These are phyloP conservation scores for Callocephalon fimbriatum DNA, from an alignment of 2,113 vertebrate species.

Conservation along the genomic window DNA sequence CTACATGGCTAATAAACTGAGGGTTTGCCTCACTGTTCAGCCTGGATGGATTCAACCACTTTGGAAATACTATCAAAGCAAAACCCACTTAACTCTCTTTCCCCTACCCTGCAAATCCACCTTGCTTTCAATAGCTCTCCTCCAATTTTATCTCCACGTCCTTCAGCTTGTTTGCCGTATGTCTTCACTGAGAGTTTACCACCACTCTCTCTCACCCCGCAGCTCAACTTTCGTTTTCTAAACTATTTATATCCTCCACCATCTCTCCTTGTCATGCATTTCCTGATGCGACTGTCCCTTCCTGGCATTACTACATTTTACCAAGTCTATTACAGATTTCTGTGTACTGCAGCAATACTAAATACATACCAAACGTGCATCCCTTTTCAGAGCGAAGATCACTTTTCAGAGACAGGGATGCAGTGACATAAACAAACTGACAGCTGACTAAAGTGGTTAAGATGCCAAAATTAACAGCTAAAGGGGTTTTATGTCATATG, in stretches of 20 bases:
- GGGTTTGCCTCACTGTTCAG: not conserved
- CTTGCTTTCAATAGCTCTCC: not conserved
- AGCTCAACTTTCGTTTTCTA: slow-evolving; percentile 15
- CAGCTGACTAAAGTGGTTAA: not conserved
- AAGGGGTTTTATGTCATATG: not conserved
- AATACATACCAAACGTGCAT: not conserved
- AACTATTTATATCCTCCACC: not conserved
- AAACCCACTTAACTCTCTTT: not conserved
- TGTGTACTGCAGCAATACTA: not conserved
- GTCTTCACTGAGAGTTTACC: not conserved
- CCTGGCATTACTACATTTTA: not conserved
- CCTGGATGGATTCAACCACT: not conserved
- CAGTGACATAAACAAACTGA: not conserved
- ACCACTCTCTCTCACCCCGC: not conserved
- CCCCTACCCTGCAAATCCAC: not conserved
- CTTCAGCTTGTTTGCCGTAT: not conserved
- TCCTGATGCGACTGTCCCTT: not conserved
- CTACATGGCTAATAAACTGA: not conserved
- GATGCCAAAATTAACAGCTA: slow-evolving; percentile 33
- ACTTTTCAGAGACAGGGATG: not conserved
- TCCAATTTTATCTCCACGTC: not conserved
- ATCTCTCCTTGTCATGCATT: not conserved
- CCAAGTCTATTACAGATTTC: not conserved
- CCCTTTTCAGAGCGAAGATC: not conserved
- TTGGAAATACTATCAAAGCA: not conserved